phyloP scores from a whole-genome alignment of 2,113 vertebrate species.

The Saccopteryx leptura region DNA sequence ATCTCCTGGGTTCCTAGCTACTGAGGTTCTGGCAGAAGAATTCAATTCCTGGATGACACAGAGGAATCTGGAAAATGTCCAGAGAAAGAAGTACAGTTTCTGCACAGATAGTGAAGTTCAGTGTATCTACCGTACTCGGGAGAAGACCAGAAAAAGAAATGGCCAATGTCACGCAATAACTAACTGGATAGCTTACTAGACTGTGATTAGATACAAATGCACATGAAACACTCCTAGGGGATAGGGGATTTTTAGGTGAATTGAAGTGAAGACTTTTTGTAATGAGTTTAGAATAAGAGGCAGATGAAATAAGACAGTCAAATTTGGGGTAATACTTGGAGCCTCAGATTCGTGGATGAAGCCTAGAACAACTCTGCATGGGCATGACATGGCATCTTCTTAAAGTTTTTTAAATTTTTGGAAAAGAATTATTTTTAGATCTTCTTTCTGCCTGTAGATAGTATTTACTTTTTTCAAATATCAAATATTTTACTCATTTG shows the following conservation, averaged over 20 bases:
- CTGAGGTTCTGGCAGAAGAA: neutral
- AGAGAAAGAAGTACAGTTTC: neutral
- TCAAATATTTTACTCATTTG: neutral
- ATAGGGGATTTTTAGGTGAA: neutral
- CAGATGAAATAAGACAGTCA: neutral
- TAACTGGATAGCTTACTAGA: neutral
- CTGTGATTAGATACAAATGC: neutral
- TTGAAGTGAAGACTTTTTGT: neutral
- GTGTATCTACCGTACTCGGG: neutral
- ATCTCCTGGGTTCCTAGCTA: neutral
- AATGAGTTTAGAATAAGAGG: neutral
- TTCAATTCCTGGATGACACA: neutral
- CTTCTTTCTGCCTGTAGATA: neutral
- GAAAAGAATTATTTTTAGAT: neutral
- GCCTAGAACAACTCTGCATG: neutral
- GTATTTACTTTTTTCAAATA: neutral
- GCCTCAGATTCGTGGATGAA: neutral
- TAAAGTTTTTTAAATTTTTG: neutral
- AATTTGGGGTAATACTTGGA: neutral
- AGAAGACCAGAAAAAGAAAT: neutral
- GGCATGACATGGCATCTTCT: neutral
- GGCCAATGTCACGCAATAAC: neutral
- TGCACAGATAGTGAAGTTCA: neutral
- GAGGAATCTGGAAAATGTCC: neutral
- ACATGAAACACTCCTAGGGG: neutral